Percentiles rank a stretch among this genome's conserved stretches.
These are phyloP conservation scores for Dynastes maya DNA, from an alignment of 2,888 invertebrate genomes.

Conservation along the genomic window DNA sequence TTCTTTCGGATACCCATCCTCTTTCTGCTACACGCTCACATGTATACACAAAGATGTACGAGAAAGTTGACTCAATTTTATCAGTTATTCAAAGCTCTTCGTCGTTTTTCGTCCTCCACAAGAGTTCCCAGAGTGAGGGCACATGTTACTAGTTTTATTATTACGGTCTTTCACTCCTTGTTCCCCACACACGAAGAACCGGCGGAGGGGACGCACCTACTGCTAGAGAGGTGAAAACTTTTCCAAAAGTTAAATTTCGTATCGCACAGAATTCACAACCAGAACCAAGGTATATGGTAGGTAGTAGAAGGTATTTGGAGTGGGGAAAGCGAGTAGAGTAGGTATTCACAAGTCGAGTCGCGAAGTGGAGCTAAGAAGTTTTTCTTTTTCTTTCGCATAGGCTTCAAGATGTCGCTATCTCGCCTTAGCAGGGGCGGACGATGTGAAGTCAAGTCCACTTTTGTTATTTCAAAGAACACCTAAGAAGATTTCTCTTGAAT, in stretches of 20 bases:
- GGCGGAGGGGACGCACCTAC: neutral
- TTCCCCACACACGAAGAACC: neutral
- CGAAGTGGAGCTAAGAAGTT: neutral
- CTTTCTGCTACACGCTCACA: neutral
- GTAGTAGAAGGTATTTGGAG: neutral
- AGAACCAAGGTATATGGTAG: neutral
- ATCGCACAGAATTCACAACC: conserved; percentile 19
- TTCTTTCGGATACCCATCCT: neutral
- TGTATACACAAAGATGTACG: neutral
- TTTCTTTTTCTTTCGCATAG: neutral
- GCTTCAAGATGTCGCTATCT: neutral
- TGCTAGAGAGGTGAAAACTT: conserved; percentile 14
- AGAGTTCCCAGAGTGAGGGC: conserved; percentile 6
- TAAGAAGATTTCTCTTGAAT: conserved; percentile 59
- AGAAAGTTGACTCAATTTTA: conserved; percentile 33
- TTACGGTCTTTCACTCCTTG: neutral
- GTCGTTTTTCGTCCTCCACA: conserved; percentile 14
- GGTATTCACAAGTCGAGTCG: conserved; percentile 22
- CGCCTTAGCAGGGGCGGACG: neutral
- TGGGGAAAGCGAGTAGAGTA: neutral
- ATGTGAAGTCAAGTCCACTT: conserved; percentile 56
- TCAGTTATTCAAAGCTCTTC: conserved; percentile 43
- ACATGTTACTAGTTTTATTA: conserved; percentile 33
- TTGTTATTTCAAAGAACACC: conserved; percentile 57
- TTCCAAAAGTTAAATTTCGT: conserved; percentile 38